These are phyloP conservation scores for Prostheceraeus crozeri DNA, from an alignment of 2,888 invertebrate species.

Conservation along the genomic window DNA sequence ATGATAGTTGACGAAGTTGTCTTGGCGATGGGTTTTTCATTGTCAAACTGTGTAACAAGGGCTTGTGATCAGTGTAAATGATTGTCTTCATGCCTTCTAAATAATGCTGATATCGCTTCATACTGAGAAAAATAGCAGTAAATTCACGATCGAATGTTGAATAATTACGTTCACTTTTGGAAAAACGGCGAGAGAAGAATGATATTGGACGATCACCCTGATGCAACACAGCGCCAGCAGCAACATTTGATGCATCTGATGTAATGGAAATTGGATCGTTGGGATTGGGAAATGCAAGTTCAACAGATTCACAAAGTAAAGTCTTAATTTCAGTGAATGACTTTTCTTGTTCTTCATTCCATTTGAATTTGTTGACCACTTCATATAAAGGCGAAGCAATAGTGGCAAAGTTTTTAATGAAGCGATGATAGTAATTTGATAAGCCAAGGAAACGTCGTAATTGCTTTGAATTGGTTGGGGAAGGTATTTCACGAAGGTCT, in stretches of 20 bases:
- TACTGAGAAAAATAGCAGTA: slow-evolving; percentile 22
- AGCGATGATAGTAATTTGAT: slow-evolving; percentile 41
- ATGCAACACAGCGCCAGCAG: slow-evolving; percentile 20
- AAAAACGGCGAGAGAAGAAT: slow-evolving; percentile 37
- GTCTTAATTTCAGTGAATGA: slow-evolving; percentile 20
- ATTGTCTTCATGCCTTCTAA: slow-evolving; percentile 49
- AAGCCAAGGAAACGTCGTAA: slow-evolving; percentile 31
- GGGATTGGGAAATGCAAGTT: slow-evolving; percentile 1
- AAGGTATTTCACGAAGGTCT: too few species aligned
- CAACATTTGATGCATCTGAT: slow-evolving; percentile 20
- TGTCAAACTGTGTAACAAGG: too few species aligned
- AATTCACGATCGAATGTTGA: slow-evolving; percentile 25
- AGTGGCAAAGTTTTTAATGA: slow-evolving; percentile 37
- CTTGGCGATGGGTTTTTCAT: neutral
- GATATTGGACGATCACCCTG: slow-evolving; percentile 36
- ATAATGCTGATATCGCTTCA: slow-evolving; percentile 39
- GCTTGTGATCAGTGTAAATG: slow-evolving; percentile 45
- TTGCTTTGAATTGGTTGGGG: too few species aligned
- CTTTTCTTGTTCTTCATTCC: slow-evolving; percentile 3
- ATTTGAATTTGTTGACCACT: slow-evolving; percentile 1
- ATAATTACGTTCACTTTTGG: neutral
- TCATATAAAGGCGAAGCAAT: slow-evolving; percentile 11
- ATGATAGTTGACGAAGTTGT: slow-evolving; percentile 9
- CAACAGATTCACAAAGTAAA: neutral
- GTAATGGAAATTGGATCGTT: neutral